Percentiles rank a stretch among this genome's conserved stretches.
These are phyloP conservation scores for Acanthacorydalis orientalis DNA, from an alignment of 2,888 invertebrate genomes.

Conservation along the genomic window DNA sequence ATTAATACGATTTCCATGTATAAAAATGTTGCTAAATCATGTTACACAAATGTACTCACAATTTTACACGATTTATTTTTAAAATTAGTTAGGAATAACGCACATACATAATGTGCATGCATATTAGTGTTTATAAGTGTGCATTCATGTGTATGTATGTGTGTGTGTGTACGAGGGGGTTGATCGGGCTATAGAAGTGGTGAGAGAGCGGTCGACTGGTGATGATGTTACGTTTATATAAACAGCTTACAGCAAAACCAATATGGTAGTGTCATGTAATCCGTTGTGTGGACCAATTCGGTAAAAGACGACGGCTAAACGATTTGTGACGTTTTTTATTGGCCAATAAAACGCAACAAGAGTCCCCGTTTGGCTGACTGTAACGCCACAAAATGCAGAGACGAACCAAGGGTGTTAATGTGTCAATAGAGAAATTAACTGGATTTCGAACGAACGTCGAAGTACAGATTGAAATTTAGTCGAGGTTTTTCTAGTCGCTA, in stretches of 20 bases:
- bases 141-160: not conserved
- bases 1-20: not conserved
- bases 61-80: not conserved
- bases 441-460: too few species aligned
- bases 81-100: not conserved
- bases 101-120: not conserved
- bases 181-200: not conserved
- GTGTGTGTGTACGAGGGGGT: not conserved
- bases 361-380: conserved; percentile 2
- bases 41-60: not conserved
- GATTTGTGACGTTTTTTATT: conserved; percentile 13
- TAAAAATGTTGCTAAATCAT: not conserved
- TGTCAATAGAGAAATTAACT: too few species aligned
- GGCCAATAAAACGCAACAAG: conserved; percentile 6
- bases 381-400: not conserved
- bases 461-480: too few species aligned
- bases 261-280: conserved; percentile 22
- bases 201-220: not conserved
- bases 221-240: conserved; percentile 1
- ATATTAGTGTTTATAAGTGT: not conserved
- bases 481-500: too few species aligned
- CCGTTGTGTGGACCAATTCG: conserved; percentile 13
- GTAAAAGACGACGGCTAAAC: conserved; percentile 8
- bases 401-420: too few species aligned
- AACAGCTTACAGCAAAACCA: conserved; percentile 13